These are phyloP conservation scores for Todus mexicanus DNA, from an alignment of 2,797 vertebrate species.

Conservation along the genomic window DNA sequence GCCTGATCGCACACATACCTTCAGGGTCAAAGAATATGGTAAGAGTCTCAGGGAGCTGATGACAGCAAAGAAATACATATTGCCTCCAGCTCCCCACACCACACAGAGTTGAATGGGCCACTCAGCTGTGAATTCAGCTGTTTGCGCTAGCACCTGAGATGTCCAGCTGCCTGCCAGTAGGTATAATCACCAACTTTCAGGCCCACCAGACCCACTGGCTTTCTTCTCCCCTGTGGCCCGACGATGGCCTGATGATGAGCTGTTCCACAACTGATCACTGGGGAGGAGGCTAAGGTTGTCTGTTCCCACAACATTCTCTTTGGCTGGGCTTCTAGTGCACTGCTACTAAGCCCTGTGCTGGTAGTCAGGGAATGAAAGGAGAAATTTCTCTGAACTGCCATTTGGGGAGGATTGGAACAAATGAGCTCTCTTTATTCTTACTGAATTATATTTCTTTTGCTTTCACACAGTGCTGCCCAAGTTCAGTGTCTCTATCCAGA, in stretches of 20 bases:
- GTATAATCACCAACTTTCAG: neutral
- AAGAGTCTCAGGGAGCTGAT: neutral
- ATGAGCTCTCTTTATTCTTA: neutral
- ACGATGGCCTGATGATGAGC: neutral
- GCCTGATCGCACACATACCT: conserved; percentile 17
- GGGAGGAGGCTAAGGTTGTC: neutral
- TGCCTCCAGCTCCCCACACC: neutral
- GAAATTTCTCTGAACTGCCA: neutral
- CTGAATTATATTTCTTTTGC: neutral
- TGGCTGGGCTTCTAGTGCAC: neutral
- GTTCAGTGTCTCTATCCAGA: conserved; percentile 54
- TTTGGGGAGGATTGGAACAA: neutral
- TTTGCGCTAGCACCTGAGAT: neutral
- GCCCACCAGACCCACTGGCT: neutral
- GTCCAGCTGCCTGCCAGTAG: neutral
- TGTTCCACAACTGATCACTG: neutral
- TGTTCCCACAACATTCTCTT: neutral
- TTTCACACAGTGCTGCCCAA: conserved; percentile 41
- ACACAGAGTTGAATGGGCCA: neutral
- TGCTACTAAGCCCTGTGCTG: neutral
- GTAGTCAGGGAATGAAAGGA: neutral
- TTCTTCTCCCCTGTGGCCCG: neutral
- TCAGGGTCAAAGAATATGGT: conserved; percentile 79
- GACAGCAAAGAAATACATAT: neutral
- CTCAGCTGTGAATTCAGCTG: neutral